Percentiles rank a stretch among this genome's conserved stretches.
phyloP scores from a whole-genome alignment of 2,113 vertebrate species.

The Antechinus flavipes region DNA sequence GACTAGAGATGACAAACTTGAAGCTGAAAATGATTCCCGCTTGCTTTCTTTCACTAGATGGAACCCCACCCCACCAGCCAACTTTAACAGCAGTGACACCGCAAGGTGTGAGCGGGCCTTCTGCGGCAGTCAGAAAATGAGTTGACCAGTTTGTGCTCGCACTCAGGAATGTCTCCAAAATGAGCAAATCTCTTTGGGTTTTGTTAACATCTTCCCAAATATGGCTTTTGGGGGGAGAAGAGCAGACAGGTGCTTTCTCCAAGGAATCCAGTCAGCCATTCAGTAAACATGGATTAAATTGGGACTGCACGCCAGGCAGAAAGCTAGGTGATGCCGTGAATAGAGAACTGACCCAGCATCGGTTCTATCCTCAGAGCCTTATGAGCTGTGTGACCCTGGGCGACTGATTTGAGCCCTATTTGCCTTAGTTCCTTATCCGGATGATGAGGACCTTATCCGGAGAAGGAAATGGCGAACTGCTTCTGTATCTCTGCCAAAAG shows the following conservation, averaged over 20 bases:
- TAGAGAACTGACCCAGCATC: background rate
- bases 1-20: constrained; percentile 22
- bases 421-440: too few relatives aligned
- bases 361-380: background rate
- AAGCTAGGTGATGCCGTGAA: background rate
- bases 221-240: constrained; percentile 14
- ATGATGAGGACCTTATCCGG: too few relatives aligned
- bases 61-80: background rate
- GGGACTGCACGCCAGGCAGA: background rate
- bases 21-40: background rate
- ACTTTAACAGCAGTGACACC: background rate
- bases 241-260: constrained; percentile 20
- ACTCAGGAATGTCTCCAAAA: background rate
- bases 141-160: constrained; percentile 5
- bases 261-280: constrained; percentile 37
- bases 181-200: background rate
- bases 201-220: background rate
- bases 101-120: constrained; percentile 3
- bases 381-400: too few relatives aligned
- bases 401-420: too few relatives aligned
- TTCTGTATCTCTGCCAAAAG: too few relatives aligned
- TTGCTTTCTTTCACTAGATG: background rate
- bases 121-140: constrained; percentile 12
- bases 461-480: too few relatives aligned
- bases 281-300: background rate